A percentile compares a stretch with the other conserved stretches of the same genome.
phyloP scores from a whole-genome alignment of 1,140 invertebrate species.

The Drosophila orena region DNA sequence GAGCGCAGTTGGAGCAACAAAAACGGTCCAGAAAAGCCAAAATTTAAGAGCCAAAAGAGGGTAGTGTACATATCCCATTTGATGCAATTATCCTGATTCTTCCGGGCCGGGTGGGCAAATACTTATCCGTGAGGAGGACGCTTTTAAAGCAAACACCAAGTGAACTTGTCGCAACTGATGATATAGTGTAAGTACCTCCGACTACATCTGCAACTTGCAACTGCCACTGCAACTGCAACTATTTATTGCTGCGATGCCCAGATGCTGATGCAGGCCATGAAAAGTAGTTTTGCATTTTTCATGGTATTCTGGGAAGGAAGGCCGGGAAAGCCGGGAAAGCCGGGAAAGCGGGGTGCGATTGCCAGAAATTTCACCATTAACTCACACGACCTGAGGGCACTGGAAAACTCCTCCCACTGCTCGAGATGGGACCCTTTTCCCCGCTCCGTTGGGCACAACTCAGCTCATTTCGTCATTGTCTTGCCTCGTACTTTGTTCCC shows the following conservation, averaged over 20 bases:
- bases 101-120: slow-evolving; percentile 18
- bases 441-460: slow-evolving; percentile 20
- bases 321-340: no score
- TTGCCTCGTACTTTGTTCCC: slow-evolving; percentile 70
- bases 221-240: slow-evolving; percentile 41
- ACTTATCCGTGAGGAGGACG: slow-evolving; percentile 4
- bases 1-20: slow-evolving; percentile 19
- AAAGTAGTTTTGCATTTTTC: slow-evolving; percentile 77
- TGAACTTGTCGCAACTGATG: slow-evolving; percentile 31
- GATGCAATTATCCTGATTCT: slow-evolving; percentile 47
- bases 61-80: slow-evolving; percentile 30
- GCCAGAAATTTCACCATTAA: slow-evolving; percentile 69
- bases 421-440: slow-evolving; percentile 12
- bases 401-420: slow-evolving; percentile 20
- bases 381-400: slow-evolving; percentile 61
- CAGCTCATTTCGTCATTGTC: slow-evolving; percentile 75
- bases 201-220: slow-evolving; percentile 38
- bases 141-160: slow-evolving; percentile 8
- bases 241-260: slow-evolving; percentile 46
- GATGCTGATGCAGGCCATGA: slow-evolving; percentile 49
- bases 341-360: slow-evolving; percentile 32
- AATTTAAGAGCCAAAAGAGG: slow-evolving; percentile 13
- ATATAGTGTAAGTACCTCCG: slow-evolving; percentile 26
- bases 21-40: slow-evolving; percentile 14
- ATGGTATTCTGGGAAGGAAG: slow-evolving; percentile 35